These are phyloP conservation scores for Artemisiospiza belli DNA, from an alignment of 2,113 vertebrate genomes.

Conservation along the genomic window DNA sequence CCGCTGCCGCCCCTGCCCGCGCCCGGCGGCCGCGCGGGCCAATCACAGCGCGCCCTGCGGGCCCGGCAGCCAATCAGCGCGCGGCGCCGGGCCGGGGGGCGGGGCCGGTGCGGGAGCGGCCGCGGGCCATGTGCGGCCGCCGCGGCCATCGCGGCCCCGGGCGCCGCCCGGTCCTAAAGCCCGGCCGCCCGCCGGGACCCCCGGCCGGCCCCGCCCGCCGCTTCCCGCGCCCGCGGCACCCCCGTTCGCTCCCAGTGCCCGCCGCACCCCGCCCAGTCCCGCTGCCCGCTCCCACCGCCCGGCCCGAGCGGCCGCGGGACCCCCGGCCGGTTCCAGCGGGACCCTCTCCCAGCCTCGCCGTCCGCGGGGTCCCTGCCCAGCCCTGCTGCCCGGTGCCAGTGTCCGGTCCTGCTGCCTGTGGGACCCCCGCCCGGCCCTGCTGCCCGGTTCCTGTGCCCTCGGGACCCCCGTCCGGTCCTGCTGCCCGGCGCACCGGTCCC, in stretches of 20 bases:
- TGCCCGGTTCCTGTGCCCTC: neutral
- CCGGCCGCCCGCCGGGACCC: neutral
- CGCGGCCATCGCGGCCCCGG: neutral
- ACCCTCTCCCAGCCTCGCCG: accelerated
- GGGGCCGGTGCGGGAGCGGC: no score
- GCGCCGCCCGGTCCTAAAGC: neutral
- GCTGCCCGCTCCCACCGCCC: neutral
- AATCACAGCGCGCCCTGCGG: no score
- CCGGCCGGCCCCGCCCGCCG: neutral
- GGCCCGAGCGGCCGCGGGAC: neutral
- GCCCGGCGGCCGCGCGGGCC: no score
- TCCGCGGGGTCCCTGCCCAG: neutral
- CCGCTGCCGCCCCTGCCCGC: no score
- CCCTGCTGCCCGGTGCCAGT: neutral
- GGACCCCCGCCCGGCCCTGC: neutral
- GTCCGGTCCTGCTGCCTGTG: neutral
- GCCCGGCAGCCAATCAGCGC: no score
- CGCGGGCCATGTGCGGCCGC: no score
- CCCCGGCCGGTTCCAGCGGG: neutral
- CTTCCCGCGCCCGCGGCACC: neutral
- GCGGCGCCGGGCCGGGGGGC: no score
- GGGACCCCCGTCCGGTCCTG: neutral
- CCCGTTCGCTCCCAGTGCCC: accelerated
- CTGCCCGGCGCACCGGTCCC: neutral
- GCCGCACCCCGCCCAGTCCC: neutral